A percentile compares a stretch with the other conserved stretches of the same genome.
Evolutionary conservation across 2,113 vertebrate species (phyloP).

Genomic region (Mixornis gularis): DNA sequence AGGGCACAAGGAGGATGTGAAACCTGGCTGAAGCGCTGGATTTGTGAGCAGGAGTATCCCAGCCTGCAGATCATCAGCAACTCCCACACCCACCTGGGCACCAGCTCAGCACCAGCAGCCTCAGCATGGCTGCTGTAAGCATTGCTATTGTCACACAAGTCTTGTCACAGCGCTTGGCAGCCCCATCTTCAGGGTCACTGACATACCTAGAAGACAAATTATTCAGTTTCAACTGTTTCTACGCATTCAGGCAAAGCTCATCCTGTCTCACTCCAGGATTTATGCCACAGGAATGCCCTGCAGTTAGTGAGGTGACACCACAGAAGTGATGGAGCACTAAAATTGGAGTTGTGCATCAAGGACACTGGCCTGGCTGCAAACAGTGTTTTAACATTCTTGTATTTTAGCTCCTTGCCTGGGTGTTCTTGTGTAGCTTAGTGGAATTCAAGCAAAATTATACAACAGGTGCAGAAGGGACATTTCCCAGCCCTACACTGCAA

Average conservation of each 20-base stretch:
- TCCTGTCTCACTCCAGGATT: neutral
- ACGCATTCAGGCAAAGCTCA: neutral
- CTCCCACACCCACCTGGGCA: neutral
- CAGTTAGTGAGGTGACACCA: neutral
- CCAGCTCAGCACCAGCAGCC: neutral
- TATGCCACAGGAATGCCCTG: neutral
- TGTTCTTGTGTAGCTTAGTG: neutral
- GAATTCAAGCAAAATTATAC: neutral
- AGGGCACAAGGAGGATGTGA: neutral
- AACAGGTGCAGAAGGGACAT: neutral
- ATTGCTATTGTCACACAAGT: neutral
- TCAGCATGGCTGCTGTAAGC: neutral
- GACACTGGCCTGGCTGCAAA: neutral
- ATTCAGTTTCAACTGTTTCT: neutral
- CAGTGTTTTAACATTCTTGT: neutral
- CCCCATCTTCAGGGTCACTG: rapidly evolving
- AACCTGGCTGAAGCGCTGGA: neutral
- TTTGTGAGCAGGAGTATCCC: neutral
- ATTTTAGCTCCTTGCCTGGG: neutral
- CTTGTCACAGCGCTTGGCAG: neutral
- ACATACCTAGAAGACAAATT: neutral
- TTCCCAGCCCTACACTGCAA: neutral
- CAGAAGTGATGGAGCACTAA: neutral
- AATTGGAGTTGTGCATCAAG: neutral
- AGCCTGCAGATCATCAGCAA: neutral